Base-by-base conservation (phyloP, 1,140 invertebrate genomes). In the Thalassaphorura encarpata region DNA sequence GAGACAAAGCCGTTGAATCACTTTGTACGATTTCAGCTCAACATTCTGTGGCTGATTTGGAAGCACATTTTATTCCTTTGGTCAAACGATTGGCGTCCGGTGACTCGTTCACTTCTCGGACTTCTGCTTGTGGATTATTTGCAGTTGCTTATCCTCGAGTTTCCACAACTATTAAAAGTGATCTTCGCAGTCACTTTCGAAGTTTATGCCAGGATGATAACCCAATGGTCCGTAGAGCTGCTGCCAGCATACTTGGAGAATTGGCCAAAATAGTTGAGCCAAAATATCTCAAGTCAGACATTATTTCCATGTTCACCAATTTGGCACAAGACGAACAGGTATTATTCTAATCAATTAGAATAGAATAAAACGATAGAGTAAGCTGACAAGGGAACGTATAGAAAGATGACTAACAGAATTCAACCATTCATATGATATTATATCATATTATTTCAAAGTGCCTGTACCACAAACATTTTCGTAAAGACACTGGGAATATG, bases 1-100 rank as follows among this genome's bases (percentile, higher is more conserved):
- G 97, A 19, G 97, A 99, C 70, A 97, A 97, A 74, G 96, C 97
- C 1, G 95, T 99, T 0, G 96, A 99, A 66, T 97, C 93, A 0
- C 74, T 99, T 26, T 77, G 93, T 58, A 82, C 79, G 41, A 88
- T 97, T 51, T 89, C 90, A 6, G 80, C 82, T 29, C 84, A 94
- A 67, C 93, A 97, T 69, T 90, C 84, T 67, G 77, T 84, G 16
- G 73, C 78, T 42, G 88, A 96, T 73, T 73, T 97, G 53, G 93
- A 97, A 73, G 80, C 83, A 54, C 82, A 95, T 73, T 97, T 97
- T 78, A 87, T 97, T 54, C 94, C 92, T 13, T 77, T 96, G 62
- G 81, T 97, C 18, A 85, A 90, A 67, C 80, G 92, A 66, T 73
- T 97, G 43, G 85, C 92, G 11, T 78, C 80, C 67, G 92, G 94